Evolutionary conservation across 2,113 vertebrate genomes (phyloP), one percentile per base, ranked within the genome.

Genomic region (Pycnonotus jocosus): DNA sequence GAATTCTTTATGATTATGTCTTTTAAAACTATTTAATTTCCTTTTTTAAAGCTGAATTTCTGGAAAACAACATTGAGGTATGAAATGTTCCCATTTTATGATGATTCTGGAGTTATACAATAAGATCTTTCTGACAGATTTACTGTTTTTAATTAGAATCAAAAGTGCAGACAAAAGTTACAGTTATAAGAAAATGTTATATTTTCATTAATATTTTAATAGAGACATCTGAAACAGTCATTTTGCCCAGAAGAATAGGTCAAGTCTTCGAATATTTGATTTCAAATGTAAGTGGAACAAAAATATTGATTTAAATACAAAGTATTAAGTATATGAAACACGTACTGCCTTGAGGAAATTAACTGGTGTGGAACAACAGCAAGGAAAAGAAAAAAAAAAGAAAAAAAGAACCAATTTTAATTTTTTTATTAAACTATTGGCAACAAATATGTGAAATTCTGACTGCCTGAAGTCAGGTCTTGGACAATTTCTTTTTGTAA

Each of bases 71-170:
- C 65, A 82, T 7, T 53, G 23, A 82, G 31, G 25, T 53, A 72
- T 69, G n/a, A 76, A 76, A 53, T 64, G 17, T 80, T 76, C 18
- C 37, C 23, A 23, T 5, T 76, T 88, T 77, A 70, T 72, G 25
- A 53, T 2, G 1, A 65, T 77, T 76, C 45, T 83, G 51, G 87
- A 86, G 18, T 27, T 60, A 57, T 14, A 48, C n/a, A 81, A 53
- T 76, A 53, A 69, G 17, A 65, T 71, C 81, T 84, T 93, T 81
- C 62, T 81, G 73, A 57, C n/a, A 93, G 85, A 92, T 96, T 91
- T 91, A 87, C 23, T 37, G 48, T 12, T 92, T 92, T 84, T 74
- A 93, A 72, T 91, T 84, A 91, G 45, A 92, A 51, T 37, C 33
- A 74, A n/a, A 81, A 81, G 11, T 48, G 12, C 44, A 79, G 81